These are phyloP conservation scores for Dasypolia templi DNA, from an alignment of 2,888 invertebrate species.

Conservation along the genomic window DNA sequence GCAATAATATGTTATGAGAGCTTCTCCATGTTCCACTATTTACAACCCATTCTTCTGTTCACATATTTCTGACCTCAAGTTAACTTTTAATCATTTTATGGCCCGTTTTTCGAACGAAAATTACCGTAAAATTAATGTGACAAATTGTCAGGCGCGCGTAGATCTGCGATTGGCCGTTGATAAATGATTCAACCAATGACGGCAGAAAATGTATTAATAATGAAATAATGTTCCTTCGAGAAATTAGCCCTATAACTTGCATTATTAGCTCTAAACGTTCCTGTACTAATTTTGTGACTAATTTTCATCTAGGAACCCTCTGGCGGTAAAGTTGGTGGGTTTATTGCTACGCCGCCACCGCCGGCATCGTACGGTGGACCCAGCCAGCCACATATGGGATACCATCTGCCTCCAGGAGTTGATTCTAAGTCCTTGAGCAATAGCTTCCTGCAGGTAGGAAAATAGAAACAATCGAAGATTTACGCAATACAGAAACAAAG, in stretches of 20 bases:
- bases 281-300: slow-evolving; percentile 44
- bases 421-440: slow-evolving; percentile 92
- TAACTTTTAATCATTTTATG: neutral
- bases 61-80: neutral
- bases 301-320: slow-evolving; percentile 77
- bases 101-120: neutral
- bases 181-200: neutral
- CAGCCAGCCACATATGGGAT: slow-evolving; percentile 89
- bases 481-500: neutral
- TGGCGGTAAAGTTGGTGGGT: slow-evolving; percentile 86
- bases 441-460: slow-evolving; percentile 89
- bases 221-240: neutral
- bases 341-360: slow-evolving; percentile 78
- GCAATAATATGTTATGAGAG: neutral
- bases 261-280: neutral
- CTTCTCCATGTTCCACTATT: neutral
- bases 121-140: neutral
- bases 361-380: slow-evolving; percentile 76
- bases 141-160: neutral
- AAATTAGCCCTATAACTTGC: neutral
- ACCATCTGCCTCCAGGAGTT: slow-evolving; percentile 92
- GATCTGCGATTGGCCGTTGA: neutral
- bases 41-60: neutral
- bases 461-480: slow-evolving; percentile 6
- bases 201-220: neutral